Evolutionary conservation across 2,797 vertebrate species (phyloP).

Genomic region (Sebastes baramenuke): DNA sequence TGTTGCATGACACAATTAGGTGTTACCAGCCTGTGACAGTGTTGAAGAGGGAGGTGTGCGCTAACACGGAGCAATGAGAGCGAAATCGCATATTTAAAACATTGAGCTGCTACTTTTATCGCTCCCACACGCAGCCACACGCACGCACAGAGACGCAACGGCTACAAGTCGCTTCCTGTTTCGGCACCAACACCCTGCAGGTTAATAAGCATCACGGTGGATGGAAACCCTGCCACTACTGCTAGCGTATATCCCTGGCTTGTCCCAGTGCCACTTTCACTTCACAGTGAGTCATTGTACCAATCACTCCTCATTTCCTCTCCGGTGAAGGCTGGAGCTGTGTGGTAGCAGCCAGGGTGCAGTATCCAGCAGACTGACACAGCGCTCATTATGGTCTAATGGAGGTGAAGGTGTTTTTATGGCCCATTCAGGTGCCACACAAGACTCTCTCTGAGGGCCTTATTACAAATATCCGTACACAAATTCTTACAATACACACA

Average conservation of each 20-base stretch:
- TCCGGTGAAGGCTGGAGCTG: constrained; percentile 39
- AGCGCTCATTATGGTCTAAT: constrained; percentile 75
- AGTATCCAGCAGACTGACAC: constrained; percentile 59
- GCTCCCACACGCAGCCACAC: constrained; percentile 12
- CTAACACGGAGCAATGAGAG: constrained; percentile 23
- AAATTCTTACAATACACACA: constrained; percentile 31
- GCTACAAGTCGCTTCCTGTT: constrained; percentile 55
- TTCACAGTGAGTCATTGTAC: constrained; percentile 81
- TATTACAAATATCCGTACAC: constrained; percentile 48
- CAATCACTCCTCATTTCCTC: constrained; percentile 73
- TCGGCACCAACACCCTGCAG: constrained; percentile 52
- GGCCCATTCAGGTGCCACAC: constrained; percentile 57
- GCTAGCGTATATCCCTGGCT: constrained; percentile 34
- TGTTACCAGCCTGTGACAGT: constrained; percentile 62
- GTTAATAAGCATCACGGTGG: constrained; percentile 55
- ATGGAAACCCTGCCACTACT: constrained; percentile 42
- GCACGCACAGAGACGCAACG: not conserved
- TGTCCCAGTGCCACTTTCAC: constrained; percentile 65
- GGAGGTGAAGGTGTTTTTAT: constrained; percentile 75
- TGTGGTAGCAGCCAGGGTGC: constrained; percentile 45
- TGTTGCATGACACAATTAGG: constrained; percentile 59
- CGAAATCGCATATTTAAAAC: constrained; percentile 51
- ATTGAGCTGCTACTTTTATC: constrained; percentile 36
- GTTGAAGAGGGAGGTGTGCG: constrained; percentile 14
- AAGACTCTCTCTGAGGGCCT: constrained; percentile 52